These are phyloP conservation scores for Megalops cyprinoides DNA, from an alignment of 2,797 vertebrate species.

Conservation along the genomic window DNA sequence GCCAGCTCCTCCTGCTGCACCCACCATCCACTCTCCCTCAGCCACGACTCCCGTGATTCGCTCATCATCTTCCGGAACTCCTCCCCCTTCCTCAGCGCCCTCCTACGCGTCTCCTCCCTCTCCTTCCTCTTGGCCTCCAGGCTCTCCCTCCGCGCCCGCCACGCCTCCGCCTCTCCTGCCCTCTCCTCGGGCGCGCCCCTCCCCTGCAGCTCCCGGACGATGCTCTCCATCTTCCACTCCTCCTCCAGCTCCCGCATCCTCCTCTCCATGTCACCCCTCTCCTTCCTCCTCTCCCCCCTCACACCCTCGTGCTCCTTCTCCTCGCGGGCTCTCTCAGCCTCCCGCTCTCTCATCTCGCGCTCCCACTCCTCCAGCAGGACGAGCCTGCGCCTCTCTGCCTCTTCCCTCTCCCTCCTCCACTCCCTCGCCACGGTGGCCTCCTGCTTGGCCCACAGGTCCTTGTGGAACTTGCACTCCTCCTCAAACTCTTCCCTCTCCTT, in stretches of 20 bases:
- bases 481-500: background rate
- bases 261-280: background rate
- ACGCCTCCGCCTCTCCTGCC: background rate
- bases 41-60: background rate
- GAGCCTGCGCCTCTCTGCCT: background rate
- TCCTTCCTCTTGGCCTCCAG: background rate
- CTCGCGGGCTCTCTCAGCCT: background rate
- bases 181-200: background rate
- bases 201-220: background rate
- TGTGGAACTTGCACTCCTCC: background rate
- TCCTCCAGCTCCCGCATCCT: background rate
- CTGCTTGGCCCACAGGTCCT: background rate
- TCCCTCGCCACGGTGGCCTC: background rate
- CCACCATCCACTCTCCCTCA: background rate
- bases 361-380: background rate
- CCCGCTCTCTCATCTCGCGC: background rate
- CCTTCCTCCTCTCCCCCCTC: slow-evolving; percentile 9
- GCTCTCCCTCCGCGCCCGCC: background rate
- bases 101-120: background rate
- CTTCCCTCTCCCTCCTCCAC: background rate
- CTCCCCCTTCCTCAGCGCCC: background rate
- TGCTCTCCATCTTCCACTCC: background rate
- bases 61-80: background rate
- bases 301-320: background rate
- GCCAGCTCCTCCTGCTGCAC: background rate